These are phyloP conservation scores for Macaca nemestrina DNA, from an alignment of 2,113 vertebrate species.

Conservation along the genomic window DNA sequence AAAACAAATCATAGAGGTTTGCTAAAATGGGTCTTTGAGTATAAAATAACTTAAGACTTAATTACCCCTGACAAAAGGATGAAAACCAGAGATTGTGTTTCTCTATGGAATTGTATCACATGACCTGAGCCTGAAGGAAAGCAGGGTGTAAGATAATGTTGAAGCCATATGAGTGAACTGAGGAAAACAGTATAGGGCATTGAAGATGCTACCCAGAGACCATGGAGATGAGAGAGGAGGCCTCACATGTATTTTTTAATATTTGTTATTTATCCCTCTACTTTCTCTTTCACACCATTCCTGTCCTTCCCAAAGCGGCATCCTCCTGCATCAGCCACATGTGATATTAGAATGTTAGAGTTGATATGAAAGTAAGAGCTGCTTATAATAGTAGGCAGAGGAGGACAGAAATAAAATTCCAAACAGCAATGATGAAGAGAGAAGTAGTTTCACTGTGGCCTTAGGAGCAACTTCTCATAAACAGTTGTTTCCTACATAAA, in stretches of 20 bases:
- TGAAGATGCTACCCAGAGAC: background rate
- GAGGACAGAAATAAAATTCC: background rate
- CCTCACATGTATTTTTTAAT: background rate
- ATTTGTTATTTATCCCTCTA: background rate
- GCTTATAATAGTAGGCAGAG: background rate
- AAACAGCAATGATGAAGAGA: background rate
- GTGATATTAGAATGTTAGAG: background rate
- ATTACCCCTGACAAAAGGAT: background rate
- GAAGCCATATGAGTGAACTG: background rate
- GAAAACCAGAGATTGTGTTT: background rate
- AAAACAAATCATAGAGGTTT: background rate
- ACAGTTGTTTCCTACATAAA: background rate
- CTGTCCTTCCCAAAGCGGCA: background rate
- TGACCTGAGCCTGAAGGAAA: background rate
- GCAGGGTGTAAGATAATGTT: background rate
- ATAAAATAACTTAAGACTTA: background rate
- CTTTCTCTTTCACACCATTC: background rate
- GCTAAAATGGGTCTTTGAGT: background rate
- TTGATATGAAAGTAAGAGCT: background rate
- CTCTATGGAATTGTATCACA: background rate
- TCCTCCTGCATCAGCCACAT: background rate
- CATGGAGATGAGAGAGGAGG: background rate
- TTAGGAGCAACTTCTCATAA: background rate
- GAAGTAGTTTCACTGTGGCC: background rate
- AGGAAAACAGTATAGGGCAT: background rate